Evolutionary conservation across 2,888 invertebrate species (phyloP).

Genomic region (Harmothoe impar): DNA sequence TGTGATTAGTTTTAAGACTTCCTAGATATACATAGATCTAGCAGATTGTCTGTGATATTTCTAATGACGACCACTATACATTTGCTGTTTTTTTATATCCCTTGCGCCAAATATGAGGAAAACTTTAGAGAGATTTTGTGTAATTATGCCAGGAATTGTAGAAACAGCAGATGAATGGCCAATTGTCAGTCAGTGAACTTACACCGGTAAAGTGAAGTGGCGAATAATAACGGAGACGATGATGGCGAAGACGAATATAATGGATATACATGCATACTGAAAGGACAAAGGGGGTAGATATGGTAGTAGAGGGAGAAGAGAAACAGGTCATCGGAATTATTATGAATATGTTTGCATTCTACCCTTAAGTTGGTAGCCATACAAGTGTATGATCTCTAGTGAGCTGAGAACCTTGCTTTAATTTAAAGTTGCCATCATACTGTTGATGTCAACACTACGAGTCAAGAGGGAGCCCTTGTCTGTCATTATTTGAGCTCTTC

Average conservation of each 20-base stretch:
- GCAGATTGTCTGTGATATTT: too few species aligned
- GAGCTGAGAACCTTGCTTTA: too few species aligned
- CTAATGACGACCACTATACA: too few species aligned
- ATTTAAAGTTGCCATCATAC: too few species aligned
- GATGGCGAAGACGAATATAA: constrained; percentile 77
- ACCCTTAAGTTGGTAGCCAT: too few species aligned
- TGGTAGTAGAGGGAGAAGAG: neutral
- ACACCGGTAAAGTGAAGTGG: constrained; percentile 84
- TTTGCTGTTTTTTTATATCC: neutral
- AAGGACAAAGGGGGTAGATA: constrained; percentile 67
- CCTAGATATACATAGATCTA: too few species aligned
- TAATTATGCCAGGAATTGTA: neutral
- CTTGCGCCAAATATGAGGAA: neutral
- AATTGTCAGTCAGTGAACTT: constrained; percentile 24
- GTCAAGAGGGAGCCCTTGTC: too few species aligned
- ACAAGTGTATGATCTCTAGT: too few species aligned
- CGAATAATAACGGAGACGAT: constrained; percentile 87
- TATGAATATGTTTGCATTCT: too few species aligned
- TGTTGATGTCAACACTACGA: too few species aligned
- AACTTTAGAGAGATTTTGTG: neutral
- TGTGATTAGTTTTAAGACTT: too few species aligned
- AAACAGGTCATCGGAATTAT: neutral
- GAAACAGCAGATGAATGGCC: constrained; percentile 3
- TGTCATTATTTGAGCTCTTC: too few species aligned
- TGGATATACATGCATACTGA: constrained; percentile 80